Conservation (phyloP, 2,888 invertebrate genomes). For the Elysia crispata region DNA sequence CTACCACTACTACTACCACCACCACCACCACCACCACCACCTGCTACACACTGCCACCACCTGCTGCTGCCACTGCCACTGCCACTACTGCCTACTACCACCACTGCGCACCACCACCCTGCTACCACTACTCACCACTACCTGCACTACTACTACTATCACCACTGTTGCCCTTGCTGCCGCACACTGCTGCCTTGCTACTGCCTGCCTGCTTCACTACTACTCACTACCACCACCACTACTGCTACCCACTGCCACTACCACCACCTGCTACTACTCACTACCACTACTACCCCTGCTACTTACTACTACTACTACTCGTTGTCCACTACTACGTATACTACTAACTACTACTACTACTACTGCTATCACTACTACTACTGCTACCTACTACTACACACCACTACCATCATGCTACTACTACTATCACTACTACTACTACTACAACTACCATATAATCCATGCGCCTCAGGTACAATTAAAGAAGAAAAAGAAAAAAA, state of each 20-base stretch:
- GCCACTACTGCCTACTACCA: not conserved
- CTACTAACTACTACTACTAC: slow-evolving; percentile 14
- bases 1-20: not conserved
- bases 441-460: no score
- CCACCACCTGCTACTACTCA: slow-evolving; percentile 17
- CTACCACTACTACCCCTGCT: no score
- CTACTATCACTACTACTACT: no score
- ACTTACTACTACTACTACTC: no score
- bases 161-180: no score
- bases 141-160: slow-evolving; percentile 1
- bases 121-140: slow-evolving; percentile 23
- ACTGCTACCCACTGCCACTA: slow-evolving; percentile 16
- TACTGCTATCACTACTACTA: not conserved
- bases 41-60: not conserved
- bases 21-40: not conserved
- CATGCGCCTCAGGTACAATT: no score
- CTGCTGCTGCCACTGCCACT: slow-evolving; percentile 3
- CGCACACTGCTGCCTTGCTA: no score
- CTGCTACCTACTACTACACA: no score
- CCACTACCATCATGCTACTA: no score
- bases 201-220: no score
- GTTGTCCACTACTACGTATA: slow-evolving; percentile 1
- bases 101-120: slow-evolving; percentile 3
- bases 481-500: no score
- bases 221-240: no score